These are phyloP conservation scores for Drosophila diplacantha DNA, from an alignment of 2,888 invertebrate species.

Conservation along the genomic window DNA sequence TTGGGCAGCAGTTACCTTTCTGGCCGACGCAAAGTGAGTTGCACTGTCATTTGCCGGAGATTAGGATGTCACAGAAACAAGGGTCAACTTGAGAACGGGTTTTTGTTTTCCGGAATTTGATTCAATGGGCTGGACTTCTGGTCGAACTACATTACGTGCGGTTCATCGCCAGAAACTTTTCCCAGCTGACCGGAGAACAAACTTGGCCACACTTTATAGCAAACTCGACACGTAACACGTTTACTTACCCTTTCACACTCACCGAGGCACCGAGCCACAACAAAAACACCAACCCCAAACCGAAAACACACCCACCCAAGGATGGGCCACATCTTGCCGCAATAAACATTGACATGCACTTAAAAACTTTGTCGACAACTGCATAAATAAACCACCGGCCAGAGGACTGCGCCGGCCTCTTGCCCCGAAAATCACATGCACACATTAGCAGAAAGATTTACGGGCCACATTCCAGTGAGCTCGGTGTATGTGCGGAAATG, in stretches of 20 bases:
- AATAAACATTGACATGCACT: conserved; percentile 57
- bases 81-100: not conserved
- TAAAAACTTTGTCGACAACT: conserved; percentile 46
- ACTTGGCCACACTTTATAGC: conserved; percentile 9
- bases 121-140: conserved; percentile 7
- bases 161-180: conserved; percentile 2
- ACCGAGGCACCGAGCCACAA: not conserved
- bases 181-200: conserved; percentile 15
- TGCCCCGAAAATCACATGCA: conserved; percentile 30
- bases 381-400: conserved; percentile 32
- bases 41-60: conserved; percentile 11
- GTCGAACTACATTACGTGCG: conserved; percentile 10
- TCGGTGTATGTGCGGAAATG: conserved; percentile 17
- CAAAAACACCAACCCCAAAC: not conserved
- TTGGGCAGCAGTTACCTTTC: conserved; percentile 18
- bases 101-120: conserved; percentile 12
- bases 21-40: conserved; percentile 9
- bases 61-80: conserved; percentile 4
- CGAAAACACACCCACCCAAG: not conserved
- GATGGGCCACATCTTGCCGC: conserved; percentile 26
- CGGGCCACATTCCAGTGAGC: conserved; percentile 12
- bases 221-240: conserved; percentile 32
- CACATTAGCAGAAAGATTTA: conserved; percentile 36
- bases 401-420: conserved; percentile 4
- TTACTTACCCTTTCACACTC: conserved; percentile 26